A percentile compares a stretch with the other conserved stretches of the same genome.
Evolutionary conservation across 2,797 vertebrate species (phyloP).

Genomic region (Brachymystax lenok): DNA sequence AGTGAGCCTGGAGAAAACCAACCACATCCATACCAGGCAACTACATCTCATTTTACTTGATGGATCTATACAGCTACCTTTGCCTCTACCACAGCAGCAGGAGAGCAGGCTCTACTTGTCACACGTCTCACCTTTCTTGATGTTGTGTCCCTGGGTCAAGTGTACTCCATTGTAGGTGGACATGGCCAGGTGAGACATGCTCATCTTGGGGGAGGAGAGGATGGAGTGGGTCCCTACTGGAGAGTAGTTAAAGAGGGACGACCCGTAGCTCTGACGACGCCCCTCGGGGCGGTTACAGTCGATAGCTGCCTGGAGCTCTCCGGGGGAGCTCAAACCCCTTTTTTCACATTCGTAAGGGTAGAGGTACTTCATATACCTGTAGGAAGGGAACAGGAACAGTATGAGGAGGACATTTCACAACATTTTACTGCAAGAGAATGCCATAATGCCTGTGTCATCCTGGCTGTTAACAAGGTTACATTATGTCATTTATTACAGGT

Average conservation of each 20-base stretch:
- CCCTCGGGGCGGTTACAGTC: constrained; percentile 97
- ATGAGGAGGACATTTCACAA: too few relatives aligned
- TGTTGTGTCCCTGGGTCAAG: constrained; percentile 65
- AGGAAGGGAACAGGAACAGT: background rate
- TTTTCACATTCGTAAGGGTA: constrained; percentile 99
- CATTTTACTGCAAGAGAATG: too few relatives aligned
- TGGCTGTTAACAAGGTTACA: too few relatives aligned
- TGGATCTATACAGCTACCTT: too few relatives aligned
- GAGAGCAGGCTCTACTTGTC: background rate
- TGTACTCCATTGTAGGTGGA: constrained; percentile 72
- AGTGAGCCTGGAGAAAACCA: background rate
- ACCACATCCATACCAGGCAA: background rate
- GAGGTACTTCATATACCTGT: constrained; percentile 98
- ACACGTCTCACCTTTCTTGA: constrained; percentile 83
- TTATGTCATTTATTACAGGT: too few relatives aligned
- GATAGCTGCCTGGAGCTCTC: constrained; percentile 94
- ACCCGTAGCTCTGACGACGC: constrained; percentile 86
- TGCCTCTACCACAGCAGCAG: background rate
- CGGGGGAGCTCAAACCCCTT: constrained; percentile 88
- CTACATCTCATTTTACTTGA: background rate
- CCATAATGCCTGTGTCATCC: too few relatives aligned
- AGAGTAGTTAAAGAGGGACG: constrained; percentile 84
- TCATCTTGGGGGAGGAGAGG: constrained; percentile 80
- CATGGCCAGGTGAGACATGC: constrained; percentile 77
- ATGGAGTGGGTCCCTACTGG: constrained; percentile 77